Evolutionary conservation across 2,888 invertebrate species (phyloP), one percentile per base, ranked within the genome.

Genomic region (Habroteleia sp.): DNA sequence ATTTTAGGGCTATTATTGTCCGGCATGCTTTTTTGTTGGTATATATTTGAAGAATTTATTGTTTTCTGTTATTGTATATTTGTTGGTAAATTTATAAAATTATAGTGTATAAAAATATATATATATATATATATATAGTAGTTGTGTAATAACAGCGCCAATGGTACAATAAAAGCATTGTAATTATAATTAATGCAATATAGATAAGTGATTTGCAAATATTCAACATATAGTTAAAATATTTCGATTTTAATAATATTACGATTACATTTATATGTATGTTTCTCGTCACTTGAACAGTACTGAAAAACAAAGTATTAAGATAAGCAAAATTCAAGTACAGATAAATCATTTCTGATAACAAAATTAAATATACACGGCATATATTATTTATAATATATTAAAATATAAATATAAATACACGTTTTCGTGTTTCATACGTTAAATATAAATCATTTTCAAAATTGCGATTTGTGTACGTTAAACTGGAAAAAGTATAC

Each of bases 101-200:
- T 58, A 35, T 46, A 60, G 25, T 16, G 33, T 58, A 17, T 44
- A 58, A 42, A 56, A 56, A 29, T 13, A 7, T 25, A 13, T 44
- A 44, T 10, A 11, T 8, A 48, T 10, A 29, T 33, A 13, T 23
- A 42, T 66, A 56, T 66, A 58, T 33, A 60, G 16, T 58, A 58
- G 29, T 68, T 42, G 35, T 41, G 23, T 68, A 58, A 41, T 69
- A 60, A 48, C 39, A 50, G 69, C 68, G 68, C 68, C 68, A 50
- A 42, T 37, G 60, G 68, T 69, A 69, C 68, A 69, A 52, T 69
- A 60, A 48, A 60, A 5, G 11, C 46, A 48, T 13, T 66, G 56
- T 56, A 31, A 68, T 68, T 68, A 56, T 31, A 35, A 2, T 16
- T 23, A 39, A 41, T 58, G 17, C 48, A 33, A 42, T 33, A 50